Conservation (phyloP, 2,888 invertebrate species). For the Ornithoptera alexandrae region DNA sequence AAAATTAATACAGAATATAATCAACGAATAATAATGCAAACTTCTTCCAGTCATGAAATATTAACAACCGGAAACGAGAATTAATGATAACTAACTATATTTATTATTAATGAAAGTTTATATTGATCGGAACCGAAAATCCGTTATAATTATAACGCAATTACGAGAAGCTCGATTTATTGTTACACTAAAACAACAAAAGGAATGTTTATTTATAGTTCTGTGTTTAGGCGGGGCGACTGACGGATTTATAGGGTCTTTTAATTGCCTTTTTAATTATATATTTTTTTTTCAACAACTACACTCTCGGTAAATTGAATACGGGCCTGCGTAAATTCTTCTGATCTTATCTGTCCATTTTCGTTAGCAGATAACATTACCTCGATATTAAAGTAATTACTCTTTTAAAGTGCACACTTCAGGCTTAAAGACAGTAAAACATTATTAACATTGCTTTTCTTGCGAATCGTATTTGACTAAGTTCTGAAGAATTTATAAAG, state of each 20-base stretch:
- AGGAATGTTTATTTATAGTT: slow-evolving; percentile 56
- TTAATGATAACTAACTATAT: not conserved
- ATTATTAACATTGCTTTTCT: too few species aligned
- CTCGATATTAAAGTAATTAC: slow-evolving; percentile 19
- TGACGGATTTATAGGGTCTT: slow-evolving; percentile 73
- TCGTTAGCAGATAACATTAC: slow-evolving; percentile 20
- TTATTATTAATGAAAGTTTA: not conserved
- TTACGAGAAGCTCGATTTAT: slow-evolving; percentile 30
- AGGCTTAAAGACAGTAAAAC: too few species aligned
- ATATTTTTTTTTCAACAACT: slow-evolving; percentile 68
- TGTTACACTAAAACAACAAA: slow-evolving; percentile 51
- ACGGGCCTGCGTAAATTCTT: slow-evolving; percentile 49
- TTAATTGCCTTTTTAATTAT: slow-evolving; percentile 77
- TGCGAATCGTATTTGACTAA: too few species aligned
- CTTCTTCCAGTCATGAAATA: not conserved
- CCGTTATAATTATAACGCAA: slow-evolving; percentile 9
- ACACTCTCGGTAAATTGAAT: slow-evolving; percentile 71
- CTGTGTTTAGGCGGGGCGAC: slow-evolving; percentile 63
- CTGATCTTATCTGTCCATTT: slow-evolving; percentile 57
- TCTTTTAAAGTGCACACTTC: not conserved
- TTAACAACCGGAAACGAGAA: not conserved
- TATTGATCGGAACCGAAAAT: not conserved
- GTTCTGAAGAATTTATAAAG: too few species aligned
- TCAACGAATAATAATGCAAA: not conserved
- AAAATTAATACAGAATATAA: not conserved